A percentile compares a stretch with the other conserved stretches of the same genome.
These are phyloP conservation scores for Nyctibius grandis DNA, from an alignment of 2,797 vertebrate species.

Conservation along the genomic window DNA sequence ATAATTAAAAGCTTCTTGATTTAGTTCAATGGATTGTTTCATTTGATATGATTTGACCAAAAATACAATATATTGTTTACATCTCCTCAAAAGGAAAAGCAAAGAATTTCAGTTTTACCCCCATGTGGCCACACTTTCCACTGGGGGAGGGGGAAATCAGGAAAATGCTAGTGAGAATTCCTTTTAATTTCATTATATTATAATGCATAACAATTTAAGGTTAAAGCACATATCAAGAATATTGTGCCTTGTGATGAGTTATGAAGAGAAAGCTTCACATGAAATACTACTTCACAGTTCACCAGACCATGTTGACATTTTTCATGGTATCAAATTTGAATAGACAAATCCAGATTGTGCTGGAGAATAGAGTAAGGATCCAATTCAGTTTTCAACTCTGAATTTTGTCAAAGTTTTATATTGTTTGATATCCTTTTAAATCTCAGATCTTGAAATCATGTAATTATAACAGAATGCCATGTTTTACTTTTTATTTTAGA, in stretches of 20 bases:
- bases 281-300: background rate
- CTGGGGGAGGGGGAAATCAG: background rate
- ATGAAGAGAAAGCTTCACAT: background rate
- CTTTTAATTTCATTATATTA: background rate
- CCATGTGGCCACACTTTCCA: fast-evolving
- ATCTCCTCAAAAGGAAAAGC: background rate
- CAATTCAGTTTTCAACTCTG: background rate
- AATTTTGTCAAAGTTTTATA: background rate
- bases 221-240: background rate
- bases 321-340: background rate
- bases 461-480: background rate
- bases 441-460: background rate
- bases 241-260: background rate
- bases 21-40: background rate
- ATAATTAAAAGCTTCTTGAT: background rate
- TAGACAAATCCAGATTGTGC: background rate
- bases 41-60: background rate
- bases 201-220: background rate
- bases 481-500: background rate
- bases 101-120: background rate
- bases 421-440: background rate
- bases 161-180: background rate
- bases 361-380: background rate
- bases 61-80: background rate
- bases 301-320: background rate